These are phyloP conservation scores for Apodemia mormo DNA, from an alignment of 2,888 invertebrate species.

Conservation along the genomic window DNA sequence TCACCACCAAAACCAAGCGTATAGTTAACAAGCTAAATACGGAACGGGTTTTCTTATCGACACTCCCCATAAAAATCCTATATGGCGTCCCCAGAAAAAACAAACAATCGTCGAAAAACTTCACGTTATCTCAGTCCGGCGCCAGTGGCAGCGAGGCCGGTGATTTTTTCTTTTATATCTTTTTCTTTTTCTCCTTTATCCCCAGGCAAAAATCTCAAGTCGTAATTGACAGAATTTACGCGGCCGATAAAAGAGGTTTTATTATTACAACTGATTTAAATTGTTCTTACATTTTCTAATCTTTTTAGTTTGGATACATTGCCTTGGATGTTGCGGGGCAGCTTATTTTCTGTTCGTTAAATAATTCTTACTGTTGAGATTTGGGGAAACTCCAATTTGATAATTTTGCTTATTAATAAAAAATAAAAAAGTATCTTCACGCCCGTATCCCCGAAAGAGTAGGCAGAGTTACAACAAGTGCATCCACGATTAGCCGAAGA, in stretches of 20 bases:
- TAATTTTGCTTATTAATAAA: not conserved
- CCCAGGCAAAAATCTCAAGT: conserved; percentile 47
- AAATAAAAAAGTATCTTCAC: too few relatives aligned
- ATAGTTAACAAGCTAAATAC: conserved; percentile 18
- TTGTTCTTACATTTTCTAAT: conserved; percentile 33
- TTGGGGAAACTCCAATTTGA: not conserved
- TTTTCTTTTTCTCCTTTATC: conserved; percentile 32
- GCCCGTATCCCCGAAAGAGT: too few relatives aligned
- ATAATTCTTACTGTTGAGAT: not conserved
- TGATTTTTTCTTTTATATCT: conserved; percentile 42
- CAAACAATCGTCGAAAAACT: conserved; percentile 54
- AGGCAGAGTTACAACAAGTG: too few relatives aligned
- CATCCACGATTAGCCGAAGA: too few relatives aligned
- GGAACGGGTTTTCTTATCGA: conserved; percentile 12
- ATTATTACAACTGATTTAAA: conserved; percentile 45
- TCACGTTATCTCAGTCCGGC: conserved; percentile 59
- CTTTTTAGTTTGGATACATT: conserved; percentile 25
- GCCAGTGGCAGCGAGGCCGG: conserved; percentile 58
- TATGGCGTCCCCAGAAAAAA: conserved; percentile 49
- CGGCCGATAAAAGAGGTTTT: conserved; percentile 57
- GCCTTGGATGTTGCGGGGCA: conserved; percentile 21
- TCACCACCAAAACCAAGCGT: not conserved
- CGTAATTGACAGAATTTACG: conserved; percentile 72
- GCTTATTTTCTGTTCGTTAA: conserved; percentile 14
- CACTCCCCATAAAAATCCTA: conserved; percentile 56